Evolutionary conservation across 2,113 vertebrate genomes (phyloP), one percentile per base, ranked within the genome.

Genomic region (Campylomormyrus tamandua): DNA sequence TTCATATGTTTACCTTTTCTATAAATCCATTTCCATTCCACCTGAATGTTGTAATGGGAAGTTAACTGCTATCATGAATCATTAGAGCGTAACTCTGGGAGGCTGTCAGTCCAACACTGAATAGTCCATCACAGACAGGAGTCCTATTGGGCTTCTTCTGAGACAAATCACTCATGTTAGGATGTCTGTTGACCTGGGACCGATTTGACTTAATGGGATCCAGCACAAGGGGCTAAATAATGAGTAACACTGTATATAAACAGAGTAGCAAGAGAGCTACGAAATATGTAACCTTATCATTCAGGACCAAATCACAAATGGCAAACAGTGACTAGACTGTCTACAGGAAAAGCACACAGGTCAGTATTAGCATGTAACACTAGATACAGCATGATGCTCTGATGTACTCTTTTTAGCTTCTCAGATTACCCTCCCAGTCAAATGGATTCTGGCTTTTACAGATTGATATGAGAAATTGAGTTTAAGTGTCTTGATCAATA

Each of bases 21-120:
- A 42, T 80, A 80, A 80, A 80, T 80, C 74, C 74, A 80, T 80
- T 42, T 19, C 74, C 74, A 80, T 42, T 80, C 35, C 35, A 80
- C 74, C 35, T 42, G 31, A 8, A 19, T 80, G 74, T 80, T 17
- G 15, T 80, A 80, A 80, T 80, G 74, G 74, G 35, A 80, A 13
- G 39, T 80, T 80, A 80, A 80, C 74, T 42, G 74, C 74, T 39
- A 80, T 80, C 74, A 42, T 80, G 74, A 80, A 80, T 80, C 74
- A 80, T 19, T 80, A 80, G 31, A 80, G 35, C 13, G 35, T 42
- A 80, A 80, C 74, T 80, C 31, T 80, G 74, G 74, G 15, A 80
- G 74, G 74, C 74, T 80, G 74, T 80, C 74, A 39, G 74, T 80
- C 31, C 74, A 80, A 42, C 3, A 10, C 35, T 39, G 35, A 80